Conservation (phyloP, 2,797 vertebrate species). For the Oreonectes daqikongensis region DNA sequence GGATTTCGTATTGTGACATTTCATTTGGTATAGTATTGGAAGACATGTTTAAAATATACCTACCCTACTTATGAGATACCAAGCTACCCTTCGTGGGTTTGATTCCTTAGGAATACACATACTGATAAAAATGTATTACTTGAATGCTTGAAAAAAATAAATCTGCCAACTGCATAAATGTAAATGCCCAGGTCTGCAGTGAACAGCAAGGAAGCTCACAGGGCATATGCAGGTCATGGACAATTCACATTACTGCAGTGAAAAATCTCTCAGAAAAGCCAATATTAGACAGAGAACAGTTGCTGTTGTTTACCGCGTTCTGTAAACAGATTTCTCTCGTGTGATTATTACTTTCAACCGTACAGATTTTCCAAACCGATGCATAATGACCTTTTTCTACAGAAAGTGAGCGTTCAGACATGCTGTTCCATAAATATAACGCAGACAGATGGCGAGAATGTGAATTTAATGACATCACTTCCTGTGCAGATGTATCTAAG, state of each 20-base stretch:
- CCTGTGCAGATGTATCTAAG: constrained; percentile 30
- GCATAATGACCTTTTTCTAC: constrained; percentile 33
- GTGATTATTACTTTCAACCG: neutral
- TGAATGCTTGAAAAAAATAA: too few relatives aligned
- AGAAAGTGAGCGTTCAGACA: constrained; percentile 40
- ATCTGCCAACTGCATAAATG: too few relatives aligned
- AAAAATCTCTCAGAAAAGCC: neutral
- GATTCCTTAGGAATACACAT: too few relatives aligned
- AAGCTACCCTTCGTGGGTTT: too few relatives aligned
- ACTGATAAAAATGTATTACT: too few relatives aligned
- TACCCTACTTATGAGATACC: too few relatives aligned
- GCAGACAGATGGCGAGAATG: constrained; percentile 47
- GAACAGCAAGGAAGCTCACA: neutral
- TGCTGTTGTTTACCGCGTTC: constrained; percentile 50
- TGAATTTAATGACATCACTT: constrained; percentile 48
- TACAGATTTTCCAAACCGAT: neutral
- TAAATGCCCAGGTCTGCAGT: neutral
- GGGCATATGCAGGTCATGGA: too few relatives aligned
- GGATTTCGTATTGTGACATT: too few relatives aligned
- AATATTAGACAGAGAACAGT: constrained; percentile 27
- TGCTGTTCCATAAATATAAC: constrained; percentile 37
- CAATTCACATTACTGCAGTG: constrained; percentile 1
- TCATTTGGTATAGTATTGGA: too few relatives aligned
- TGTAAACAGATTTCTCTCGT: constrained; percentile 52
- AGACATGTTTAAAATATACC: too few relatives aligned